These are phyloP conservation scores for Hoplodrina ambigua DNA, from an alignment of 2,888 invertebrate species.

Conservation along the genomic window DNA sequence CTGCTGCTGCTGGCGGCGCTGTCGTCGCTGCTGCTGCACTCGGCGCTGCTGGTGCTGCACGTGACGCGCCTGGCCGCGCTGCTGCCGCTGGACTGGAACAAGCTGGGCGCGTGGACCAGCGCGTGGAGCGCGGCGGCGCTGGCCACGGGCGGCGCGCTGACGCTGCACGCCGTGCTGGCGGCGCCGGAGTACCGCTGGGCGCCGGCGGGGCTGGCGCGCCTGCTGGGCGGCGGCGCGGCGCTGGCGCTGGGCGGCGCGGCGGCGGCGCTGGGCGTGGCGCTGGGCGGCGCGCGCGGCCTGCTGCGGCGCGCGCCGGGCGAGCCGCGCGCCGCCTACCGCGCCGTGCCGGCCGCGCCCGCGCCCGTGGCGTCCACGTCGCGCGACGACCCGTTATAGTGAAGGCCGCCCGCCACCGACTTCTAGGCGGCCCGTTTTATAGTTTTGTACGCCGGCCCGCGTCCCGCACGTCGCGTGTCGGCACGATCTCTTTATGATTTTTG, in stretches of 20 bases:
- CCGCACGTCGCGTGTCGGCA: conserved; percentile 31
- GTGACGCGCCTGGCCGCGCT: conserved; percentile 81
- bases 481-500: conserved; percentile 67
- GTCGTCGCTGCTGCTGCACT: conserved; percentile 82
- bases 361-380: conserved; percentile 68
- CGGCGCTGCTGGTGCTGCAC: conserved; percentile 78
- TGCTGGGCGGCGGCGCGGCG: conserved; percentile 31
- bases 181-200: conserved; percentile 61
- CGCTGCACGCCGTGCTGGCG: conserved; percentile 67
- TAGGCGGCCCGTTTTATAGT: conserved; percentile 65
- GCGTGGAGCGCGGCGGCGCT: conserved; percentile 50
- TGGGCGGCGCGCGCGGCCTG: conserved; percentile 32
- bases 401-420: conserved; percentile 71
- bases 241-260: conserved; percentile 55
- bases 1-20: conserved; percentile 83
- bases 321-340: conserved; percentile 60
- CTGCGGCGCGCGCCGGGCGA: conserved; percentile 58
- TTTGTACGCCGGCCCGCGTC: conserved; percentile 54
- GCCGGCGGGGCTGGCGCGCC: conserved; percentile 35
- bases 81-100: conserved; percentile 84
- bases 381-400: conserved; percentile 84
- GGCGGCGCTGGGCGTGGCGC: conserved; percentile 60
- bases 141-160: conserved; percentile 65
- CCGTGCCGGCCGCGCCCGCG: conserved; percentile 57
- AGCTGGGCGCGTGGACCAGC: conserved; percentile 64